Evolutionary conservation across 92 coral and sea anemone species (phyloP), one percentile per base, ranked within the genome.

Genomic region (Phenganax stokvisi): DNA sequence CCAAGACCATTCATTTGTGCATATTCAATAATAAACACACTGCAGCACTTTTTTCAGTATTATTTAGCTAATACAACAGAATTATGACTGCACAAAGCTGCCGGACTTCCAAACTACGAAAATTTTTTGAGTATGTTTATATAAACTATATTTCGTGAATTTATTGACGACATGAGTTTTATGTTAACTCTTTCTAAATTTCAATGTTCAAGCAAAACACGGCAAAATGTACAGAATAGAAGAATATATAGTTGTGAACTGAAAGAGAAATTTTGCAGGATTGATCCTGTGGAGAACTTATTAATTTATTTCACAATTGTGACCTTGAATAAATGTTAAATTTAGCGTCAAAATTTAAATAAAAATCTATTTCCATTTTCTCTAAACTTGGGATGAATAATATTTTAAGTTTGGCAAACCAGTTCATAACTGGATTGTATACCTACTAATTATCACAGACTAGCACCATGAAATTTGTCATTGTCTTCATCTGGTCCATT

Each of bases 261-360:
- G 73, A 68, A 11, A 6, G 47, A 17, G 47, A 68, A 67, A 68
- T 10, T 68, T 10, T 20, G 52, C 55, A 30, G 47, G 16, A 6
- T 37, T 77, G 60, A 57, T 58, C 47, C 52, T 63, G 58, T 64
- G 51, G 62, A 56, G 57, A 79, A 31, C 13, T 63, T 79, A 57
- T 63, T 63, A 79, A 79, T 79, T 79, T 79, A 79, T 79, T 79
- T 67, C 72, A 17, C 72, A 78, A 76, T 20, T 47, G 59, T 78
- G 72, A 44, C 67, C 54, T 44, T 62, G 17, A 79, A 51, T 52
- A 79, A 79, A 47, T 79, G 74, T 64, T 47, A 79, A 59, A 63
- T 79, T 79, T 20, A 64, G 83, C 20, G 58, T 30, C 60, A 79
- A 79, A 79, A 31, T 77, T 12, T 52, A 75, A 75, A 75, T 75